These are phyloP conservation scores for Hephaestus fuliginosus DNA, from an alignment of 2,797 vertebrate genomes.

Conservation along the genomic window DNA sequence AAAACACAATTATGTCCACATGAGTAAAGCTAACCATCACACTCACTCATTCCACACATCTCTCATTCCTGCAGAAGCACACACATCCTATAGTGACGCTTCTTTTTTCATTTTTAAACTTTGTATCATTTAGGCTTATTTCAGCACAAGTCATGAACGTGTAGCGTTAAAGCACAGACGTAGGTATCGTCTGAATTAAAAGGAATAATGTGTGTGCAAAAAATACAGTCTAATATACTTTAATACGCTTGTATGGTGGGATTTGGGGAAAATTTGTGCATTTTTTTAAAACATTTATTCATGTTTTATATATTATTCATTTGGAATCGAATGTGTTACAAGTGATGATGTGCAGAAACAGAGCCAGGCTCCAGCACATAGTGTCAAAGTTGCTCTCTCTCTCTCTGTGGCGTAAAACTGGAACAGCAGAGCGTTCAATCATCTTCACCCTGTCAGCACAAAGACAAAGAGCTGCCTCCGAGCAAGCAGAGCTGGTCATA, in stretches of 20 bases:
- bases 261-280: neutral
- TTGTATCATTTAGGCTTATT: constrained; percentile 14
- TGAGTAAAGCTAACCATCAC: neutral
- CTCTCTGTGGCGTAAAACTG: constrained; percentile 66
- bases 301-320: constrained; percentile 4
- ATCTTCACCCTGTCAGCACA: constrained; percentile 81
- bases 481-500: constrained; percentile 76
- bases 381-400: constrained; percentile 41
- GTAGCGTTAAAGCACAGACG: neutral
- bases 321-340: neutral
- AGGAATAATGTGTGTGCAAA: neutral
- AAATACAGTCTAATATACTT: neutral
- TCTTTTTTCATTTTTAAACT: neutral
- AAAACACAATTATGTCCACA: neutral
- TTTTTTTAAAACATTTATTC: neutral
- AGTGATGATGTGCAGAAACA: constrained; percentile 22
- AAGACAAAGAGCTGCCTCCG: constrained; percentile 84
- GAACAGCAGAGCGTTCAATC: constrained; percentile 71
- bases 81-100: neutral
- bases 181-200: constrained; percentile 15
- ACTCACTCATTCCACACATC: too few species aligned
- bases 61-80: neutral
- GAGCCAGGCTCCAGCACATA: constrained; percentile 21
- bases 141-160: neutral
- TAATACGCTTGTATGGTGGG: neutral